Conservation (phyloP, 2,888 invertebrate genomes). For the Ctenicera cuprea region DNA sequence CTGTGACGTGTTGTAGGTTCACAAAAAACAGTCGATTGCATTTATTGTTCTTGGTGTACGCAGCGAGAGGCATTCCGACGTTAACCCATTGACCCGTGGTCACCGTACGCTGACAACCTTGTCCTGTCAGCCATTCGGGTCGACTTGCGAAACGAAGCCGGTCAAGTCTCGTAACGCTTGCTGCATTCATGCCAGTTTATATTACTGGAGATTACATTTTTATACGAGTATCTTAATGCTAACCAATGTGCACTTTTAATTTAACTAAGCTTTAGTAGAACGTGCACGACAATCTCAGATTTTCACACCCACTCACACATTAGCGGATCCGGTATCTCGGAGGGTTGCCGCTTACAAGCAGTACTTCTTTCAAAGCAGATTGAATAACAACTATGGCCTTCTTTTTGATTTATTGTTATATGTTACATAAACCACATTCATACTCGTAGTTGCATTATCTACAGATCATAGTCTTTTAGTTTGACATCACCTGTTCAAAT, state of each 20-base stretch:
- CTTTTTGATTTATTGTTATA: conserved; percentile 19
- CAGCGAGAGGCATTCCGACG: conserved; percentile 55
- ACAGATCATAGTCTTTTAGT: not conserved
- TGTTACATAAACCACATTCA: not conserved
- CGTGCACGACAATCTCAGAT: not conserved
- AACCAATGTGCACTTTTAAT: conserved; percentile 12
- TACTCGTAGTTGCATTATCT: not conserved
- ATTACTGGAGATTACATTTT: conserved; percentile 29
- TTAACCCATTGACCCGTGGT: conserved; percentile 60
- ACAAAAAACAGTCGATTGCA: conserved; percentile 6
- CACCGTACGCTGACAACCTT: conserved; percentile 56
- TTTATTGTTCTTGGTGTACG: conserved; percentile 30
- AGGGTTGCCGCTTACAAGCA: conserved; percentile 9
- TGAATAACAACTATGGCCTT: conserved; percentile 13
- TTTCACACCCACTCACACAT: conserved; percentile 14
- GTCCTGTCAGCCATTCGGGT: conserved; percentile 60
- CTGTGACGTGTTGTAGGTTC: not conserved
- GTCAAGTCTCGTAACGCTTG: conserved; percentile 45
- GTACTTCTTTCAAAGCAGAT: not conserved
- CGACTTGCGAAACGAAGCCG: conserved; percentile 57
- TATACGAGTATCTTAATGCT: conserved; percentile 24
- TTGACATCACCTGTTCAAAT: conserved; percentile 1
- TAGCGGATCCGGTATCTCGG: not conserved
- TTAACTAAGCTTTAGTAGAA: not conserved
- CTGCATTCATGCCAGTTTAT: conserved; percentile 46